Percentiles rank a stretch among this genome's conserved stretches.
Evolutionary conservation across 2,113 vertebrate species (phyloP).

Genomic region (Gambusia affinis): DNA sequence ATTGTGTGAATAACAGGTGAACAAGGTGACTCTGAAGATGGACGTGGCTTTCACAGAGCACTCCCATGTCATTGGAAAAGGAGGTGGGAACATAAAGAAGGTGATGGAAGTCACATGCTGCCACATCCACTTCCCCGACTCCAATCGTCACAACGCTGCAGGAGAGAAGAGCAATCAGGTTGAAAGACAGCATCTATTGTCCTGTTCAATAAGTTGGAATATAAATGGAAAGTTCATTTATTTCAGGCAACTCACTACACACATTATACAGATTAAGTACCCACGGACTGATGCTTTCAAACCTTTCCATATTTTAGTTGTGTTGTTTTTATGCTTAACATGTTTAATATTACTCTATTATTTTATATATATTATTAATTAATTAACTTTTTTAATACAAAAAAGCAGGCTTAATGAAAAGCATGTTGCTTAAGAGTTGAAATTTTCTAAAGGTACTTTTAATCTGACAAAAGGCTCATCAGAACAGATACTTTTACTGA

Average conservation of each 20-base stretch:
- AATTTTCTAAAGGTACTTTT: too few species aligned
- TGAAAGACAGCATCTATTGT: conserved; percentile 37
- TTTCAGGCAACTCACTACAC: not conserved
- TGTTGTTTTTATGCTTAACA: not conserved
- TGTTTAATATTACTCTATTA: too few species aligned
- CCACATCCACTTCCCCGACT: conserved; percentile 85
- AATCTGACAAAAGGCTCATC: not conserved
- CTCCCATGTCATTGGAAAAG: conserved; percentile 85
- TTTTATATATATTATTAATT: too few species aligned
- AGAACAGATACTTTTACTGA: not conserved
- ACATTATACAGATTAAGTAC: not conserved
- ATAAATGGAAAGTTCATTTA: not conserved
- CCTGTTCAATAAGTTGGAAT: not conserved
- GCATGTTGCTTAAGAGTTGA: not conserved
- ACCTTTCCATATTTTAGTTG: too few species aligned
- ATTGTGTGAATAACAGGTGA: conserved; percentile 68
- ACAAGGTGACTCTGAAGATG: conserved; percentile 85
- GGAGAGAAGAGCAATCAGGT: conserved; percentile 87
- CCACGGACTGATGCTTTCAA: too few species aligned
- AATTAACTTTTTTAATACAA: not conserved
- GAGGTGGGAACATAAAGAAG: conserved; percentile 84
- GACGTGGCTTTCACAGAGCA: conserved; percentile 84
- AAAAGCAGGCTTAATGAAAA: not conserved
- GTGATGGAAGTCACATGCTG: conserved; percentile 85
- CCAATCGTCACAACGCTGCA: conserved; percentile 77